Evolutionary conservation across 2,113 vertebrate species (phyloP).

Genomic region (Hymenochirus boettgeri): DNA sequence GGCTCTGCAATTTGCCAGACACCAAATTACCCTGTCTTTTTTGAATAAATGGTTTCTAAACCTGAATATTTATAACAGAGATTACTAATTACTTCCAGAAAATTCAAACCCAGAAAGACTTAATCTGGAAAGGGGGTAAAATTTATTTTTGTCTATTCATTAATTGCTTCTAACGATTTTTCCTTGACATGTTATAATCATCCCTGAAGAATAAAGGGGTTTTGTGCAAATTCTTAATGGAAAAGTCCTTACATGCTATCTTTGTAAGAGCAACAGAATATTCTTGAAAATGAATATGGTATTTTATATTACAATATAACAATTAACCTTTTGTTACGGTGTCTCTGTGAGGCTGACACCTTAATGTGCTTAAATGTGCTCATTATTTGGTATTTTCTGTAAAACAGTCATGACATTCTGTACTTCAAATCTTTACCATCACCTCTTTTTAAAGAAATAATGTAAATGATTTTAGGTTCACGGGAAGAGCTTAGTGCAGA

Average conservation of each 20-base stretch:
- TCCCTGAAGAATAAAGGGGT: background rate
- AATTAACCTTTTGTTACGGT: conserved; percentile 42
- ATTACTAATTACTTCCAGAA: background rate
- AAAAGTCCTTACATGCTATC: conserved; percentile 38
- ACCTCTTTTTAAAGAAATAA: conserved; percentile 7
- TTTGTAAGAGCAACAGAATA: conserved; percentile 25
- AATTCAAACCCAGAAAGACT: background rate
- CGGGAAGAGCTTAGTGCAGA: conserved; percentile 4
- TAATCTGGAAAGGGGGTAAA: background rate
- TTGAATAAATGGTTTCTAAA: background rate
- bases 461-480: conserved; percentile 32
- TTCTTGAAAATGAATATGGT: conserved; percentile 29
- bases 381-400: conserved; percentile 5
- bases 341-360: background rate
- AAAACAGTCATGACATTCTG: background rate
- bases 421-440: conserved; percentile 23
- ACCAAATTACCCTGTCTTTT: background rate
- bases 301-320: conserved; percentile 17
- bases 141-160: background rate
- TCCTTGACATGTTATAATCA: conserved; percentile 42
- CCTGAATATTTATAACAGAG: background rate
- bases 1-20: too few relatives aligned
- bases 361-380: background rate
- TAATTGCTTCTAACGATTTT: conserved; percentile 28
- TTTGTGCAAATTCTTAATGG: conserved; percentile 20